Conservation (phyloP, 2,888 invertebrate species). For the Quadriops clusia region DNA sequence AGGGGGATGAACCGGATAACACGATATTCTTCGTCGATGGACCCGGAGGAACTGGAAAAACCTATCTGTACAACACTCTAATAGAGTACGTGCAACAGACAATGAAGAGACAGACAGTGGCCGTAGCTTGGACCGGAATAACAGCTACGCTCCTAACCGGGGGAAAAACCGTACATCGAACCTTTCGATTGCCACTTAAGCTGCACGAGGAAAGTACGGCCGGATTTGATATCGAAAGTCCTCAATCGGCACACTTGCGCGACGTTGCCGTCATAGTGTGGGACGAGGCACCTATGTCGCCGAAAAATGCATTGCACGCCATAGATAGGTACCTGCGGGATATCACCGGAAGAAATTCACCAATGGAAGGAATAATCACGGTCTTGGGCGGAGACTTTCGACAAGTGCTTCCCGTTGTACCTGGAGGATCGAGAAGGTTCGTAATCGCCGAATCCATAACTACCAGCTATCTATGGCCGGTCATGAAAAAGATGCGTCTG, state of each 20-base stretch:
- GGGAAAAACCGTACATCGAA: constrained; percentile 4
- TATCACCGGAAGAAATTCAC: constrained; percentile 3
- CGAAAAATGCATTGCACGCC: constrained; percentile 9
- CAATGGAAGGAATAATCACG: constrained; percentile 14
- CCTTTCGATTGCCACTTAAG: constrained; percentile 5
- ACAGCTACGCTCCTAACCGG: constrained; percentile 3
- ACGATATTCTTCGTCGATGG: constrained; percentile 1
- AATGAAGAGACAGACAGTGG: background rate
- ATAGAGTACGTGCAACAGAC: constrained; percentile 1
- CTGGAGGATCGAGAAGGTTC: constrained; percentile 6
- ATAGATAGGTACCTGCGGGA: constrained; percentile 13
- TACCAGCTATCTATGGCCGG: constrained; percentile 11
- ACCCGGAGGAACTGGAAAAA: constrained; percentile 1
- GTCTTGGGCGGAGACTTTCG: constrained; percentile 18
- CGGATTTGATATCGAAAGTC: background rate
- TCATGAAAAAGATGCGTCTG: constrained; percentile 9
- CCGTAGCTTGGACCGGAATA: constrained; percentile 6
- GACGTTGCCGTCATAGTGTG: constrained; percentile 11
- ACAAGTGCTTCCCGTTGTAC: constrained; percentile 15
- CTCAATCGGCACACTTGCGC: background rate
- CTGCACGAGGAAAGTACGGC: constrained; percentile 1
- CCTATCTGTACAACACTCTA: constrained; percentile 1
- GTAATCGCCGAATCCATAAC: constrained; percentile 11
- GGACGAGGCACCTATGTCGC: constrained; percentile 17
- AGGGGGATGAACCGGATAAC: background rate